Base-by-base conservation (phyloP, 2,888 invertebrate species). In the Autographa pulchrina region DNA sequence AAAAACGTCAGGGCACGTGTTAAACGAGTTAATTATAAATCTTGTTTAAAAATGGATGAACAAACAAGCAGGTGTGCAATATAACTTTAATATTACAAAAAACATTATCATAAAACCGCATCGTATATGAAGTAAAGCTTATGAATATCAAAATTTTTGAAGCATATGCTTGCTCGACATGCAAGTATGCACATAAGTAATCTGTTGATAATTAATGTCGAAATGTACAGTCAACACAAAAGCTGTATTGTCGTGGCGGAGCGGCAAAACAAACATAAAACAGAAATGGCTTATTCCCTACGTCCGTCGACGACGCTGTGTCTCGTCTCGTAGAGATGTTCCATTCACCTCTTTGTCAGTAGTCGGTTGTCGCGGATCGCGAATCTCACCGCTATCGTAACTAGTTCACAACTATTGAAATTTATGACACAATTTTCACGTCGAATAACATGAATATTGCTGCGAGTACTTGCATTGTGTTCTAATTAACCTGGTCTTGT, bases 151-250 rank as follows among this genome's bases (percentile, higher is more conserved):
- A 67, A 73, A 75, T 79, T 20, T 69, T 69, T 69, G n/a, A 8
- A 60, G 56, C 62, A 70, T 69, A 63, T 72, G 64, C 61, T 59
- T 60, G 58, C 52, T 70, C 58, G 62, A 38, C 72, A 69, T 75
- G 68, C 72, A 77, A 72, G 62, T 62, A 77, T 84, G 81, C 82
- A 80, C 81, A 87, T 85, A 87, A 86, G 85, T 89, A 91, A 91
- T 90, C 88, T 90, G 86, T 91, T 87, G 82, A 88, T 92, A 91
- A 93, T 92, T 88, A 91, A 92, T 87, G 85, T 84, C 87, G 88
- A 91, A 90, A 91, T 89, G 89, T 91, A 85, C 89, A 88, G 85
- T 90, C 88, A 76, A 89, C 88, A 89, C 90, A 92, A 93, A 91
- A 90, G 91, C 88, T 83, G 88, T 89, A 90, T 90, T 90, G 88